phyloP scores from a whole-genome alignment of 1,140 invertebrate genomes.

The Chironomus striatipennis region DNA sequence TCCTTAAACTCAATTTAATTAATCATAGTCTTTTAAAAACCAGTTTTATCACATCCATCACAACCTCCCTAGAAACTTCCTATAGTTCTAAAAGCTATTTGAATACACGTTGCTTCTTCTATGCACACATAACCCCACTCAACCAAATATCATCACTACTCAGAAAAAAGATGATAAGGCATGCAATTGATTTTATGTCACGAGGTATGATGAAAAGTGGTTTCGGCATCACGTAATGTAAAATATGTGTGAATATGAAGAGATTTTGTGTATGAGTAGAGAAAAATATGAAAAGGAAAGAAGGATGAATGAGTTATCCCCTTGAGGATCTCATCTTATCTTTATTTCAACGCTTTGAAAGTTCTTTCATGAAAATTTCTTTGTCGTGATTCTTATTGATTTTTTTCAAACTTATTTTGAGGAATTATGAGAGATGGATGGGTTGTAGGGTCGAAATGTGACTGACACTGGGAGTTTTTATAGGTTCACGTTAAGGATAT shows the following conservation, averaged over 20 bases:
- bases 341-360: neutral
- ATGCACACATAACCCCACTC: too few species aligned
- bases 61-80: too few species aligned
- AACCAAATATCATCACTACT: too few species aligned
- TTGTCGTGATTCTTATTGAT: neutral
- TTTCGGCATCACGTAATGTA: neutral
- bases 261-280: neutral
- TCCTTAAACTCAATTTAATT: too few species aligned
- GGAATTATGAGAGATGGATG: too few species aligned
- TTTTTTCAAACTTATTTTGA: neutral
- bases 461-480: too few species aligned
- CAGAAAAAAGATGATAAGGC: neutral
- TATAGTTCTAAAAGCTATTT: too few species aligned
- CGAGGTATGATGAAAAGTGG: neutral
- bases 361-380: neutral
- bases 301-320: neutral
- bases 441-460: too few species aligned
- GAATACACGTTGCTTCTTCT: too few species aligned
- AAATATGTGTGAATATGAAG: neutral
- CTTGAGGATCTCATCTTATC: neutral
- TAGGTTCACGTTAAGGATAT: too few species aligned
- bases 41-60: too few species aligned
- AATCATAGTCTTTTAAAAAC: too few species aligned
- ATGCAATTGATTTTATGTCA: conserved; percentile 14
- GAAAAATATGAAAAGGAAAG: neutral